phyloP scores from a whole-genome alignment of 2,888 invertebrate species.

The Folsomia candida region DNA sequence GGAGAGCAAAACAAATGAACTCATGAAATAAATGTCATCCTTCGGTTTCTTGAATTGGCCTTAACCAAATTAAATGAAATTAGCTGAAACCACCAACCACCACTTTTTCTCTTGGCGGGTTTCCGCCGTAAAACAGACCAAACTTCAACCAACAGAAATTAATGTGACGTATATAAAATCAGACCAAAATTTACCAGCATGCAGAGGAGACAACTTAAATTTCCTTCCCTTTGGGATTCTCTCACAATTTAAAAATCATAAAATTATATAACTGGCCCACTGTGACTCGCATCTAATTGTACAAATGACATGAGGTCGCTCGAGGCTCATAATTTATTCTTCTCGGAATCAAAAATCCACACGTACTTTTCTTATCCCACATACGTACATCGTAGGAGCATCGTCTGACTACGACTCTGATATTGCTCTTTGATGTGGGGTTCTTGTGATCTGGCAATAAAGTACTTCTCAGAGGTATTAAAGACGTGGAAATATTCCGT shows the following conservation, averaged over 20 bases:
- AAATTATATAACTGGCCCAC: background rate
- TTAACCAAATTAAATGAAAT: constrained; percentile 5
- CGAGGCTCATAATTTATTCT: background rate
- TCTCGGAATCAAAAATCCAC: background rate
- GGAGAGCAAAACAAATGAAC: constrained; percentile 11
- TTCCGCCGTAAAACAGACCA: background rate
- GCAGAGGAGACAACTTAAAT: background rate
- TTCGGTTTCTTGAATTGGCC: constrained; percentile 3
- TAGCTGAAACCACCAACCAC: constrained; percentile 3
- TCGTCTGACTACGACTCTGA: too few species aligned
- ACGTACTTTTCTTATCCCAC: too few species aligned
- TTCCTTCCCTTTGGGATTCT: background rate
- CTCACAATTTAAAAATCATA: background rate
- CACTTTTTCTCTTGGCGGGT: background rate
- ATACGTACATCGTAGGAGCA: too few species aligned
- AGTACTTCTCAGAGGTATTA: too few species aligned
- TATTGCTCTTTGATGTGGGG: too few species aligned
- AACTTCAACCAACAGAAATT: background rate
- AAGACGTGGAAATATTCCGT: background rate
- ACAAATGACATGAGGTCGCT: background rate
- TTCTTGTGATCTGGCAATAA: too few species aligned
- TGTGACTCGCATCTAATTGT: background rate
- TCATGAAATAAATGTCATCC: constrained; percentile 16
- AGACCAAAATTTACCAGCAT: background rate
- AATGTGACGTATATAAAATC: background rate